Evolutionary conservation across 2,888 invertebrate genomes (phyloP).

Genomic region (Poecilobothrus nobilitatus): DNA sequence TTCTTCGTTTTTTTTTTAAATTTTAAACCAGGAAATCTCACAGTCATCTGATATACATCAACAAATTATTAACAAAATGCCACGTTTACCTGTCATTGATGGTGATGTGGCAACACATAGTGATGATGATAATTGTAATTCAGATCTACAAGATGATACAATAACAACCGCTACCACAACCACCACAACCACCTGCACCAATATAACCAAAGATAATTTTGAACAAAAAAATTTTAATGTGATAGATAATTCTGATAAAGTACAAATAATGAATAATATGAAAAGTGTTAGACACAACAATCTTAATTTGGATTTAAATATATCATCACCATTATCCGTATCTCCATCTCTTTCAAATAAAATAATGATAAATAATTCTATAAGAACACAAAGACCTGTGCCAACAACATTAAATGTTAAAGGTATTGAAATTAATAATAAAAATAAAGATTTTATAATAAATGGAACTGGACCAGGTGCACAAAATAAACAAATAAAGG

Average conservation of each 20-base stretch:
- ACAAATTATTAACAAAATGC: constrained; percentile 29
- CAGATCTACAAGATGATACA: constrained; percentile 10
- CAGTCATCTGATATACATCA: constrained; percentile 30
- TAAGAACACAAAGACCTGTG: background rate
- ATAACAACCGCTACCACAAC: too few species aligned
- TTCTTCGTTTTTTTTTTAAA: constrained; percentile 5
- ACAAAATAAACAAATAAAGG: background rate
- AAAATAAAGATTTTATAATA: background rate
- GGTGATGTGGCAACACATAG: constrained; percentile 25
- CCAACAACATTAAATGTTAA: background rate
- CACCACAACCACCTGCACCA: too few species aligned
- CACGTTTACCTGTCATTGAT: constrained; percentile 40
- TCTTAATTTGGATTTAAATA: background rate
- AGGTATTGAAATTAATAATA: background rate
- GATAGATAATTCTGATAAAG: background rate
- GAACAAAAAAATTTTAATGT: constrained; percentile 17
- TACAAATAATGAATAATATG: constrained; percentile 5
- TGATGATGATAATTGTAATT: constrained; percentile 28
- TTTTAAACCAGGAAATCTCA: constrained; percentile 23
- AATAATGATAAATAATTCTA: background rate
- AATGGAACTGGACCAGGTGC: background rate
- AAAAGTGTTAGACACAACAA: background rate
- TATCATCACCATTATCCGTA: background rate
- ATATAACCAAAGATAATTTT: too few species aligned
- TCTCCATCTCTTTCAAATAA: background rate